These are phyloP conservation scores for Lymantria dispar DNA, from an alignment of 2,888 invertebrate genomes.

Conservation along the genomic window DNA sequence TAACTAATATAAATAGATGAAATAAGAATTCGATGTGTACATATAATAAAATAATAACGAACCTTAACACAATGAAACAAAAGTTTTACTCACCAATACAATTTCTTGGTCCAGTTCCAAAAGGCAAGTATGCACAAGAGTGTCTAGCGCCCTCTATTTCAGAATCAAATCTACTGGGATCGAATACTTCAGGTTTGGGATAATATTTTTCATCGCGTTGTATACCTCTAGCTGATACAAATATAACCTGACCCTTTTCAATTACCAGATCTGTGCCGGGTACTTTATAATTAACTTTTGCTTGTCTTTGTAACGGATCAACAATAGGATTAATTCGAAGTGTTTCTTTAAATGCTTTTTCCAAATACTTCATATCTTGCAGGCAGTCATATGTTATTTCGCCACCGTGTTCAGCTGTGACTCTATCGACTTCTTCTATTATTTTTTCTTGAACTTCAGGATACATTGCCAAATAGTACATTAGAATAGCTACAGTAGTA, in stretches of 20 bases:
- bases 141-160: slow-evolving; percentile 46
- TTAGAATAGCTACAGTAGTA: slow-evolving; percentile 53
- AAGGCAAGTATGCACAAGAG: slow-evolving; percentile 57
- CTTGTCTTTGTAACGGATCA: slow-evolving; percentile 52
- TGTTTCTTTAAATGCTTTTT: slow-evolving; percentile 55
- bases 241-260: slow-evolving; percentile 46
- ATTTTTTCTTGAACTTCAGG: slow-evolving; percentile 57
- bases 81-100: slow-evolving; percentile 55
- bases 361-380: slow-evolving; percentile 56
- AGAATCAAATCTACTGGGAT: slow-evolving; percentile 65
- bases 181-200: slow-evolving; percentile 62
- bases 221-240: slow-evolving; percentile 50
- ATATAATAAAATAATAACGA: too few species aligned
- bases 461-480: slow-evolving; percentile 56
- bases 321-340: slow-evolving; percentile 67
- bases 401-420: slow-evolving; percentile 42
- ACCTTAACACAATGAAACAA: too few species aligned
- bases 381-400: slow-evolving; percentile 56
- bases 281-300: slow-evolving; percentile 47
- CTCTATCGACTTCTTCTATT: slow-evolving; percentile 43
- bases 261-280: slow-evolving; percentile 51
- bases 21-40: too few species aligned
- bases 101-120: slow-evolving; percentile 62
- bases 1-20: too few species aligned
- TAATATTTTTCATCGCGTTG: slow-evolving; percentile 64